Percentiles rank a stretch among this genome's conserved stretches.
phyloP scores from a whole-genome alignment of 2,113 vertebrate species.

The Hippopotamus amphibius region DNA sequence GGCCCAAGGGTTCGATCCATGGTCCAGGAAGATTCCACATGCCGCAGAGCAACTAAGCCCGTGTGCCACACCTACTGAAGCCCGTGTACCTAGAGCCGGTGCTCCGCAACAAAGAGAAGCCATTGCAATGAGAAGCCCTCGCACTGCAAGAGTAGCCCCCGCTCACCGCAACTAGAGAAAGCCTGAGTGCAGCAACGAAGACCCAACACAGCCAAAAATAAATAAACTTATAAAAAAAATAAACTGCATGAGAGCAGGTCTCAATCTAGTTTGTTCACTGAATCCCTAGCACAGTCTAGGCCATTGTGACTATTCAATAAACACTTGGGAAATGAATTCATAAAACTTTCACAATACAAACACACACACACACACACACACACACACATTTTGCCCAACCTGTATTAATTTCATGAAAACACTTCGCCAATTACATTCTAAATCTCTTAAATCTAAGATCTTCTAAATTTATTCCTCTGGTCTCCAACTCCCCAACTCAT shows the following conservation, averaged over 20 bases:
- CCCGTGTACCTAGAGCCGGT: no score
- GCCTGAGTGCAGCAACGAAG: no score
- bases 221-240: no score
- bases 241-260: neutral
- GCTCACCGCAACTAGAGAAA: no score
- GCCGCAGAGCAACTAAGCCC: no score
- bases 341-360: neutral
- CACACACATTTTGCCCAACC: neutral
- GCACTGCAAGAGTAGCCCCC: no score
- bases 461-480: slow-evolving; percentile 41
- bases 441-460: slow-evolving; percentile 20
- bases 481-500: slow-evolving; percentile 52
- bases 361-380: neutral
- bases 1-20: no score
- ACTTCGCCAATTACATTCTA: slow-evolving; percentile 23
- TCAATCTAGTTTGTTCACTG: neutral
- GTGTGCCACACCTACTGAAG: no score
- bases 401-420: neutral
- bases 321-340: slow-evolving; percentile 15
- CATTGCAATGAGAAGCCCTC: no score
- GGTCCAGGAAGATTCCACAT: no score
- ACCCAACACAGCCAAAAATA: no score
- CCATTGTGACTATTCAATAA: neutral
- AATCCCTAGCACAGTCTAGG: neutral
- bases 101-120: no score